Conservation (phyloP, 2,113 vertebrate genomes). For the Bubalus kerabau region DNA sequence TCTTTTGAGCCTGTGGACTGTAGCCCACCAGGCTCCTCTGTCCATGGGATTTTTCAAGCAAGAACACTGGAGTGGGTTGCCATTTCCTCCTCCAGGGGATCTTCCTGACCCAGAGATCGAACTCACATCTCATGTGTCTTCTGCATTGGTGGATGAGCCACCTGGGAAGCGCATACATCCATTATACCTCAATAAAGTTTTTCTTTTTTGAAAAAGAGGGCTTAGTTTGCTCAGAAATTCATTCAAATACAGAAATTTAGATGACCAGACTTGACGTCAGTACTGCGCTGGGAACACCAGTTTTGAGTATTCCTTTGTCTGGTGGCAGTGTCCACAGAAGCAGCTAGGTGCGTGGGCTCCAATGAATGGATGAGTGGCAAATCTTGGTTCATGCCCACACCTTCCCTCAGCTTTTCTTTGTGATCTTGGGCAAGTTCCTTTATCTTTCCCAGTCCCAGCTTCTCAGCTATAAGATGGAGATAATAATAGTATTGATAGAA, state of each 20-base stretch:
- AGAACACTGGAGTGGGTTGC: not conserved
- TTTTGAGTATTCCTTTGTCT: not conserved
- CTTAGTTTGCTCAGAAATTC: not conserved
- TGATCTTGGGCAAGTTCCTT: not conserved
- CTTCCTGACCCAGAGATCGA: rapidly evolving
- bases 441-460: not conserved
- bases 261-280: rapidly evolving
- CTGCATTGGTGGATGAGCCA: not conserved
- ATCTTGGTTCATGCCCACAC: not conserved
- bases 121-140: not conserved
- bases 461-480: not conserved
- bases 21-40: not conserved
- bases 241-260: not conserved
- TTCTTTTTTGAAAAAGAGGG: not conserved
- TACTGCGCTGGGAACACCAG: not conserved
- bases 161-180: not conserved
- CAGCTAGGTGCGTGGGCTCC: not conserved
- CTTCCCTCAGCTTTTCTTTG: not conserved
- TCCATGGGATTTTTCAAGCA: not conserved
- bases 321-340: not conserved
- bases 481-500: not conserved
- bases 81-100: not conserved
- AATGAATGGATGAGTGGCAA: not conserved
- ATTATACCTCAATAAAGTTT: not conserved
- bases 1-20: not conserved